Evolutionary conservation across 2,113 vertebrate species (phyloP), one percentile per base, ranked within the genome.

Genomic region (Carassius auratus): DNA sequence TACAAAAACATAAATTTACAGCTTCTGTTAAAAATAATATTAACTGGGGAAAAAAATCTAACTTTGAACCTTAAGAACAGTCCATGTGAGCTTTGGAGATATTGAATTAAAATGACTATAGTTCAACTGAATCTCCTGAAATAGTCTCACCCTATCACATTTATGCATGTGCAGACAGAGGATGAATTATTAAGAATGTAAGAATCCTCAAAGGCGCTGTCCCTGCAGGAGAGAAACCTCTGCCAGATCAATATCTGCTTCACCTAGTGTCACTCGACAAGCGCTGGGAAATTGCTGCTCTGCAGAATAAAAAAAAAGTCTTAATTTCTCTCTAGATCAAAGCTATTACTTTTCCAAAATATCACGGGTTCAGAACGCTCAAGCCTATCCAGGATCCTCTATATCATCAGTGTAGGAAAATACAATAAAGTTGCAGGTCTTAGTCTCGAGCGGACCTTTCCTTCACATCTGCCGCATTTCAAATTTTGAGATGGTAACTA

Each of bases 251-350:
- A 85, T 84, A 84, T 74, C 45, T 77, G 57, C 55, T 75, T 73
- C 68, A 83, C 68, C 82, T 74, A 66, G 75, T 84, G 26, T 73
- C 76, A 68, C 48, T 9, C 9, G 23, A 77, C 79, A 42, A 62
- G 57, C 42, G 8, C 13, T 68, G 59, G 57, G 23, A 83, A 77
- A 74, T n/a, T 85, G 50, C 52, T 64, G 79, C 23, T 73, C 38
- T 82, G 48, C 71, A 71, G 73, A 78, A 71, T 77, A 75, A 50
- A 75, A 36, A 82, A 55, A 82, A 55, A 73, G 66, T 66, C 66
- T 55, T 12, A 26, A 85, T 83, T 73, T 82, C 45, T 48, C 48
- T 84, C 17, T 38, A 82, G 79, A 79, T 85, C 78, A 85, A 85
- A 87, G 23, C 71, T 12, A 71, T 82, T 85, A 82, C 52, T 48